These are phyloP conservation scores for Aethes cnicana DNA, from an alignment of 2,888 invertebrate species.

Conservation along the genomic window DNA sequence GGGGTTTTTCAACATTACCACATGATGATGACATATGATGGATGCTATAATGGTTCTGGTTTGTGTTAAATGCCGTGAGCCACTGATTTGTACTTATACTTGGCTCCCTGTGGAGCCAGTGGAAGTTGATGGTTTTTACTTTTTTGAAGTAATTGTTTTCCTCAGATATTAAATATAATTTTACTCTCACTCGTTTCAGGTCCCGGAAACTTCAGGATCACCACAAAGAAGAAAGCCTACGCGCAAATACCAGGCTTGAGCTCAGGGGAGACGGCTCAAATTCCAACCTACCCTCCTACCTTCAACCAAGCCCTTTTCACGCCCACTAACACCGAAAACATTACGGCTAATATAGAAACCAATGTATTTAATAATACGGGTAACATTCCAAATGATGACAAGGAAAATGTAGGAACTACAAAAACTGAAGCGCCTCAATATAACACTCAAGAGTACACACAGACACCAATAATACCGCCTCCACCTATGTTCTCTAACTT, in stretches of 20 bases:
- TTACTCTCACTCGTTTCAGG: conserved; percentile 74
- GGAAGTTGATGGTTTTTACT: too few species aligned
- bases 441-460: neutral
- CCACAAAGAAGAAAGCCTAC: conserved; percentile 87
- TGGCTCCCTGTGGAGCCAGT: too few species aligned
- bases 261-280: conserved; percentile 55
- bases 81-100: too few species aligned
- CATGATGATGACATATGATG: too few species aligned
- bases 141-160: too few species aligned
- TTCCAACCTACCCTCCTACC: conserved; percentile 35
- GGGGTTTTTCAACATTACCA: too few species aligned
- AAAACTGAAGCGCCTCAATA: conserved; percentile 12
- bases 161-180: too few species aligned
- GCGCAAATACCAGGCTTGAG: conserved; percentile 90
- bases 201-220: conserved; percentile 84
- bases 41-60: too few species aligned
- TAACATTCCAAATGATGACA: conserved; percentile 27
- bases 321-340: conserved; percentile 35
- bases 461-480: conserved; percentile 60
- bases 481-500: conserved; percentile 70
- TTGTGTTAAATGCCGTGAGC: too few species aligned
- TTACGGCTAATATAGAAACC: conserved; percentile 31
- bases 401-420: conserved; percentile 26
- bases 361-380: conserved; percentile 14
- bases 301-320: conserved; percentile 21